These are phyloP conservation scores for Catharus bicknelli DNA, from an alignment of 2,113 vertebrate species.

Conservation along the genomic window DNA sequence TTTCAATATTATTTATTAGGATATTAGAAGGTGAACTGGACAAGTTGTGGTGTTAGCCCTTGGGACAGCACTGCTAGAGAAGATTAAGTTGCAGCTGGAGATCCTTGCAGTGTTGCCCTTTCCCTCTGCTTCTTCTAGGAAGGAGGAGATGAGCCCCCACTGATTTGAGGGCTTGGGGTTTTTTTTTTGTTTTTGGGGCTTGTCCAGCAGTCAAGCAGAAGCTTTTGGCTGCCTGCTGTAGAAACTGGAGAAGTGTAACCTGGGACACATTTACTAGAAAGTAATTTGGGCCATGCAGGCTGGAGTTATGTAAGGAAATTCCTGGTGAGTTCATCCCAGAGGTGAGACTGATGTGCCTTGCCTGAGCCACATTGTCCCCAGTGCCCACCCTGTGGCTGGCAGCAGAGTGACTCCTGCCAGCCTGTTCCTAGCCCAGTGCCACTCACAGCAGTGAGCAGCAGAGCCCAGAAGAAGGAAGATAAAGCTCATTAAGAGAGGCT, in stretches of 20 bases:
- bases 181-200: neutral
- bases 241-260: neutral
- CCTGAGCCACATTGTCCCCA: neutral
- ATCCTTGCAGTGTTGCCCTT: neutral
- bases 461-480: neutral
- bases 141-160: neutral
- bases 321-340: fast-evolving
- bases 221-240: neutral
- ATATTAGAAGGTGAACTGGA: neutral
- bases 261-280: neutral
- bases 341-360: neutral
- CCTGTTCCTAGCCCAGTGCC: neutral
- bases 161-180: neutral
- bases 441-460: neutral
- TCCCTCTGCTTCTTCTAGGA: neutral
- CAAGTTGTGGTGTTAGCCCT: neutral
- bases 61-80: neutral
- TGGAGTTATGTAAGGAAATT: neutral
- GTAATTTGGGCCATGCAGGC: neutral
- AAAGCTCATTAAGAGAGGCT: neutral
- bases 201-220: neutral
- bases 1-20: too few species aligned
- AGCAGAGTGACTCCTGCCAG: neutral
- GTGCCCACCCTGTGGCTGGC: neutral
- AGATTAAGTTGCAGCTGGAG: neutral